Conservation (phyloP, 2,113 vertebrate species). For the Phalacrocorax pelagicus region DNA sequence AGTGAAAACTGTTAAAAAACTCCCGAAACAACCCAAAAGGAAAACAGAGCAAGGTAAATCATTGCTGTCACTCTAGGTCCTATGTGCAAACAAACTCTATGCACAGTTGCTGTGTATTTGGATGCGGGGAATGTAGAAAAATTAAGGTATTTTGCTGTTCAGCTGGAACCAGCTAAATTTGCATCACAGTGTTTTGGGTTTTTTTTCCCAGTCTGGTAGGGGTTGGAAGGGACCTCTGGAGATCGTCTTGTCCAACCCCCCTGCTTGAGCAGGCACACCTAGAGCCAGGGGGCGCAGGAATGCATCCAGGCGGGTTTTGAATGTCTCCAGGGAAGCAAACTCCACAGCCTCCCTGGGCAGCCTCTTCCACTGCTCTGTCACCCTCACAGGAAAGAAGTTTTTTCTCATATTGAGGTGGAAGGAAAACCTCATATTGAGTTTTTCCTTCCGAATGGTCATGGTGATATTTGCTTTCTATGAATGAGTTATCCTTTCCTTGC, state of each 20-base stretch:
- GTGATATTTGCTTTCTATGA: background rate
- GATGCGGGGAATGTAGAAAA: background rate
- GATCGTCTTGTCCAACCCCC: too few species aligned
- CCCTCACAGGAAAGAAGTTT: too few species aligned
- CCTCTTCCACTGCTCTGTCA: too few species aligned
- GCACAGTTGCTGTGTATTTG: background rate
- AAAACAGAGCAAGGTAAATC: conserved; percentile 3
- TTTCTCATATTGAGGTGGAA: too few species aligned
- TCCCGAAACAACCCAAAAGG: background rate
- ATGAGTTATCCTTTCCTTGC: background rate
- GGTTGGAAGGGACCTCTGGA: too few species aligned
- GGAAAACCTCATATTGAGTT: too few species aligned
- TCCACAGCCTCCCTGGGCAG: too few species aligned
- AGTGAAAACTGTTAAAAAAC: background rate
- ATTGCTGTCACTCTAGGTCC: background rate
- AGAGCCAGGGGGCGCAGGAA: too few species aligned
- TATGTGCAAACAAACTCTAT: background rate
- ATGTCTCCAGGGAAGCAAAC: too few species aligned
- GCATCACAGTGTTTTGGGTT: background rate
- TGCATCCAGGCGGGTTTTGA: too few species aligned
- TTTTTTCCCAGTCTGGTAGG: too few species aligned
- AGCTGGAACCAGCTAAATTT: background rate
- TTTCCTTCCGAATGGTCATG: background rate
- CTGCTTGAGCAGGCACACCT: too few species aligned
- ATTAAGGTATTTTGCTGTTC: background rate